Evolutionary conservation across 2,888 invertebrate genomes (phyloP).

Genomic region (Antitype chi): DNA sequence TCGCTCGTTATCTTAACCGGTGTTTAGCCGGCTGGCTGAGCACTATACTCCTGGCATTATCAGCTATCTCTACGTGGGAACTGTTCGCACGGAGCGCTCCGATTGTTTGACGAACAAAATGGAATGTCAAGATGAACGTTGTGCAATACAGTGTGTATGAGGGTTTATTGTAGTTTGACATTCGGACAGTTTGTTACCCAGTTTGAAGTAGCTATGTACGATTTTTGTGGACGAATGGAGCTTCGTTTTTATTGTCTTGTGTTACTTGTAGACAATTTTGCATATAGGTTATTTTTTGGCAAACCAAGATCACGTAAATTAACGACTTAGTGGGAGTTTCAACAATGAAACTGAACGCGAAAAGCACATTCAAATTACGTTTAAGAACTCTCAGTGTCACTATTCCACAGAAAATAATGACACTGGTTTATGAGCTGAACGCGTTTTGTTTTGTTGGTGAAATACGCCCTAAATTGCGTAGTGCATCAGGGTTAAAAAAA

Average conservation of each 20-base stretch:
- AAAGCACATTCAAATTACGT: too few relatives aligned
- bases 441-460: too few relatives aligned
- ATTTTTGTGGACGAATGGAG: constrained; percentile 69
- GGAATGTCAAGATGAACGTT: constrained; percentile 89
- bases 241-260: constrained; percentile 73
- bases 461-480: too few relatives aligned
- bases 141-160: constrained; percentile 77
- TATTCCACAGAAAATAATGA: too few relatives aligned
- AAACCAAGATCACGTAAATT: not conserved
- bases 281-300: not conserved
- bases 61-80: constrained; percentile 81
- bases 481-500: not conserved
- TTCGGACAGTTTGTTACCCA: constrained; percentile 81
- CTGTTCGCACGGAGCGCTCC: constrained; percentile 81
- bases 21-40: constrained; percentile 81
- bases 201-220: constrained; percentile 75
- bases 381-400: too few relatives aligned
- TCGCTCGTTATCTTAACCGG: constrained; percentile 77
- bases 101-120: constrained; percentile 85
- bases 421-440: too few relatives aligned
- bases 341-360: too few relatives aligned
- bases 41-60: constrained; percentile 71
- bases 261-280: not conserved
- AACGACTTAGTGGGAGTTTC: too few relatives aligned
- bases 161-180: constrained; percentile 76